Base-by-base conservation (phyloP, 1,140 invertebrate genomes). In the Atta texana region DNA sequence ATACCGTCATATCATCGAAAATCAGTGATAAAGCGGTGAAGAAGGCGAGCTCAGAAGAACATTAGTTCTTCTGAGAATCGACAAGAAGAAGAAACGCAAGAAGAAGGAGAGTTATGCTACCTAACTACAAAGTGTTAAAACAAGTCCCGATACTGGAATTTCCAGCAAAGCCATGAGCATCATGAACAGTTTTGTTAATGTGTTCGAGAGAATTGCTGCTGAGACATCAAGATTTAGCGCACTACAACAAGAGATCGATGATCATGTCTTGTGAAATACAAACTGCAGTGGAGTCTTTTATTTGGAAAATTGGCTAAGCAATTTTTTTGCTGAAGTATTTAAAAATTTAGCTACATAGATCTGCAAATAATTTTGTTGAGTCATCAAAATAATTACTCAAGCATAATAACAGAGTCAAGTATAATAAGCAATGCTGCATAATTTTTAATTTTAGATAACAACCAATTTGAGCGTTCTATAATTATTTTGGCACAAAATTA, bases 51-150 rank as follows among this genome's bases (percentile, higher is more conserved):
- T 3, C 88, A 89, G 87, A 96, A 96, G 88, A 96, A 95, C 74
- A 96, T 96, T 55, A 95, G 93, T 21, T 24, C 24, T 24, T 24
- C 24, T 24, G 24, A 95, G 95, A 74, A 92, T 88, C 8, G 95
- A 96, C 66, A 95, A 94, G 93, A 96, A 96, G 87, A 96, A 95
- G 80, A 96, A 95, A 87, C 90, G 93, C 76, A 95, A 92, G 93
- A 96, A 96, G 94, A 97, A 96, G 94, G 96, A 97, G 92, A 96
- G 95, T 81, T 98, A 97, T 94, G 96, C 96, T 0, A 96, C 97
- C 76, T 97, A 95, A 97, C 21, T 97, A 97, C 94, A 97, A 97
- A 90, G 95, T 98, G 18, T 91, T 98, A 89, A 97, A 97, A 88
- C 96, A 97, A 93, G 97, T 97, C 96, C 96, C 2, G 94, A 97